Base-by-base conservation (phyloP, 2,888 invertebrate genomes). In the Fragum whitleyi region DNA sequence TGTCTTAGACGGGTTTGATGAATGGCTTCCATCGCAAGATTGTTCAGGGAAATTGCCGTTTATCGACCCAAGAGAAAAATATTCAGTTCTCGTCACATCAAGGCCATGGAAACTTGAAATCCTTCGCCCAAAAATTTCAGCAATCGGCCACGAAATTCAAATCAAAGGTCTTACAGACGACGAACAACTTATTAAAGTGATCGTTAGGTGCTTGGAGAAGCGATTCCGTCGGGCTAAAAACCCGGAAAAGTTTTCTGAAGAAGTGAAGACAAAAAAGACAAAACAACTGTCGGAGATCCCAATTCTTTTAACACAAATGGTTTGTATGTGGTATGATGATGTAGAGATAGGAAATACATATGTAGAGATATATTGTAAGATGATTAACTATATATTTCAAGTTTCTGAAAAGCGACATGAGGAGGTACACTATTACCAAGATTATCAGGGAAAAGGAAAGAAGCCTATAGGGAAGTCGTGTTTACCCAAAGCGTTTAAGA, bases 301-400 rank as follows among this genome's bases (percentile, higher is more conserved):
- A 28, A 29, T 75, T 11, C 36, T 75, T 0, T 29, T 68, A 19
- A 75, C 51, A 62, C 75, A 75, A 9, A 39, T 75, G 28, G 57
- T 75, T 28, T 69, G 68, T 23, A 47, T 75, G 26, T 75, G 75
- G 75, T 61, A 69, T 28, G 68, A 68, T 26, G 69, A 29, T 16
- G 55, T 29, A 11, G 55, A 53, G 19, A 51, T 57, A 9, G 74
- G 67, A 39, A 23, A 65, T 2, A 67, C 67, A n/a, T 28, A 36
- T 14, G 65, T 51, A 23, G 39, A 74, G 23, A 74, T 67, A 19
- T 74, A 74, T 23, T 32, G 55, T 23, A 74, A 67, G 19, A 74
- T 74, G 67, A 32, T 74, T 2, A 65, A 74, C 16, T 53, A 67
- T n/a, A 28, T 74, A 29, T 67, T 74, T 39, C 57, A 57, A 26